Base-by-base conservation (phyloP, 2,797 vertebrate species). In the Clarias pachynema region DNA sequence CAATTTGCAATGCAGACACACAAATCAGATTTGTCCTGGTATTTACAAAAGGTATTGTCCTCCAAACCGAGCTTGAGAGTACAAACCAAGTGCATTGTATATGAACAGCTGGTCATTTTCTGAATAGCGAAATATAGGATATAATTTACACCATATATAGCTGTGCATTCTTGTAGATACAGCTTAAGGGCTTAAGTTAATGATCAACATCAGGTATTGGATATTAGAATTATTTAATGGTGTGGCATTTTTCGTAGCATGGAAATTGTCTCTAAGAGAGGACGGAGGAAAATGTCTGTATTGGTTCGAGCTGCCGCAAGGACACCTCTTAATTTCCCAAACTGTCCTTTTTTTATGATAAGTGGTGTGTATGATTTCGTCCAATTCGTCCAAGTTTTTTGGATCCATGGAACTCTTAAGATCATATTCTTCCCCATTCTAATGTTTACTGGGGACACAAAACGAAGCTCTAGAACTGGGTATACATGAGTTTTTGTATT, bases 1-100 rank as follows among this genome's bases (percentile, higher is more conserved):
- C 29, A 78, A 59, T 78, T 59, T 78, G 29, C 29, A 59, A 31
- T 59, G 56, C 56, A 78, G 74, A 60, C 56, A 24, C 72, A 53
- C 4, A 78, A 78, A 78, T 59, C 16, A 37, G 31, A 37, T 78
- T 34, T 60, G 57, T 63, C 59, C 34, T 79, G 77, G 34, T 79
- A 40, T 79, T 31, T 62, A 5, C 22, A 62, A 79, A 62, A 60
- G 9, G 18, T 57, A 57, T 20, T 12, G 56, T 31, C 53, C 74
- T 34, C 24, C 14, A 26, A n/a, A 16, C 24, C 7, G 10, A 77
- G 53, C 14, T 53, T 49, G 40, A 73, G 5, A 73, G 40, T 16
- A 53, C 24, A 73, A 73, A 26, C 24, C 7, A 24, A 77, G 53
- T 57, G 26, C 26, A 31, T 59, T 77, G 22, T 75, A 14, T 5